Percentiles rank a stretch among this genome's conserved stretches.
phyloP scores from a whole-genome alignment of 2,113 vertebrate species.

The Ctenomys sociabilis region DNA sequence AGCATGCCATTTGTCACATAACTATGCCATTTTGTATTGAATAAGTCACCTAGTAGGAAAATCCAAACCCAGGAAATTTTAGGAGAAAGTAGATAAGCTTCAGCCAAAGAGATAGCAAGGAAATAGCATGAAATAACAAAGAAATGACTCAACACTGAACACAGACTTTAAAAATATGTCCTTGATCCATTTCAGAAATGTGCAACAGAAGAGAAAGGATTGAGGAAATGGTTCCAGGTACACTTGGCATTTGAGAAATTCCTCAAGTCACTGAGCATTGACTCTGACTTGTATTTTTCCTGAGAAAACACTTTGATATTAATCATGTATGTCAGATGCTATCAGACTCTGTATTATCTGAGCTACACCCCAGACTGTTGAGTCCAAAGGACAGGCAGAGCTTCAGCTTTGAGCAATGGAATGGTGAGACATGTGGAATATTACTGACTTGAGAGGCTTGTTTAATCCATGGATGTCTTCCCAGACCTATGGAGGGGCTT shows the following conservation, averaged over 20 bases:
- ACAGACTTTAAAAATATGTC: not conserved
- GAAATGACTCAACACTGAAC: slow-evolving; percentile 48
- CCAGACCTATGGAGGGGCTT: not conserved
- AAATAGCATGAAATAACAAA: slow-evolving; percentile 24
- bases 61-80: slow-evolving; percentile 42
- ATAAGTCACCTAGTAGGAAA: not conserved
- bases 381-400: not conserved
- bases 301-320: slow-evolving; percentile 30
- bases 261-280: not conserved
- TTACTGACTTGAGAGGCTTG: not conserved
- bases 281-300: slow-evolving; percentile 35
- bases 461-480: not conserved
- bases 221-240: not conserved
- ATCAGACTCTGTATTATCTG: not conserved
- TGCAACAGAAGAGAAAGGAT: not conserved
- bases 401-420: not conserved
- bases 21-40: not conserved
- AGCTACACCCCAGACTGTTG: not conserved
- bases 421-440: not conserved
- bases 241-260: slow-evolving; percentile 3
- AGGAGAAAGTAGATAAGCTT: slow-evolving; percentile 43
- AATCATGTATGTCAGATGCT: not conserved
- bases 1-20: not conserved
- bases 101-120: slow-evolving; percentile 44
- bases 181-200: not conserved